These are phyloP conservation scores for Polydrusus cervinus DNA, from an alignment of 2,888 invertebrate species.

Conservation along the genomic window DNA sequence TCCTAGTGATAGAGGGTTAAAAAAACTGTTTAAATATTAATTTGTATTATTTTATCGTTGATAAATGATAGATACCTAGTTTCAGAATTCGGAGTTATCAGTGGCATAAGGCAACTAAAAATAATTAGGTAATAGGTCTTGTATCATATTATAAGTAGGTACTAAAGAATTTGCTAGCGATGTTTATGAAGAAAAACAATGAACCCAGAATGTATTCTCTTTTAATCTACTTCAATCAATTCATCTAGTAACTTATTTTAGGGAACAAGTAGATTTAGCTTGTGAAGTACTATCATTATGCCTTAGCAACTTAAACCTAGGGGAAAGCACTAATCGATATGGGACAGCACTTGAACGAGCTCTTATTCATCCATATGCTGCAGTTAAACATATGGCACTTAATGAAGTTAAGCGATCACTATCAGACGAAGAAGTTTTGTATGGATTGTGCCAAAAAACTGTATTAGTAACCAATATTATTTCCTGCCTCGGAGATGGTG, in stretches of 20 bases:
- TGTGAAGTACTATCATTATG: constrained; percentile 79
- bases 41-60: no score
- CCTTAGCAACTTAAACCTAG: constrained; percentile 77
- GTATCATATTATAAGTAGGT: no score
- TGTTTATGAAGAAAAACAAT: no score
- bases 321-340: constrained; percentile 77
- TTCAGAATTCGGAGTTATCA: no score
- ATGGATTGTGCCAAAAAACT: constrained; percentile 62
- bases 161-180: no score
- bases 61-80: no score
- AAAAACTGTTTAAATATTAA: neutral
- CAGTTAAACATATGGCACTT: constrained; percentile 78
- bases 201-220: no score
- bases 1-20: neutral
- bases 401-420: constrained; percentile 74
- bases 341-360: constrained; percentile 76
- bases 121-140: no score
- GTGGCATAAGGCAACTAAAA: no score
- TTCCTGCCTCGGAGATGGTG: constrained; percentile 76
- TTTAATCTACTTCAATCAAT: no score
- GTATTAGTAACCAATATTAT: constrained; percentile 74
- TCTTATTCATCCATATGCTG: constrained; percentile 77
- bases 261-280: constrained; percentile 77
- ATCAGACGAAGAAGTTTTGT: constrained; percentile 62
- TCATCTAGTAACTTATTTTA: constrained; percentile 63